Base-by-base conservation (phyloP, 2,888 invertebrate genomes). In the Pteria penguin region DNA sequence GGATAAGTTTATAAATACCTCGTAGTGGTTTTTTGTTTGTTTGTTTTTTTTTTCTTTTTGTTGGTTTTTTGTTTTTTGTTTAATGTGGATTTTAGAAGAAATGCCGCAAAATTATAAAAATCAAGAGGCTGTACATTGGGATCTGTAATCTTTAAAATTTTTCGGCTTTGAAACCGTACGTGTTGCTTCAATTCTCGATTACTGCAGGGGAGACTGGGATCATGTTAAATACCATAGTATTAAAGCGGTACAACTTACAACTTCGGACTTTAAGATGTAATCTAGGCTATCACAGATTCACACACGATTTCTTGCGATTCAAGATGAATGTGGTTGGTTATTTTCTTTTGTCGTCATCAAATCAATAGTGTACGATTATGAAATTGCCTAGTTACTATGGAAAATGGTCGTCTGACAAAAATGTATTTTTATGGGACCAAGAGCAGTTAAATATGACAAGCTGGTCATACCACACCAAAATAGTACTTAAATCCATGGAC, bases 301-400 rank as follows among this genome's bases (percentile, higher is more conserved):
- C 72, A 22, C 66, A 65, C 26, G n/a, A n/a, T 8, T 52, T 29
- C 29, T 36, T 8, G 71, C 60, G 11, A 8, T 72, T 26, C 26
- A 65, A n/a, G 67, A 68, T 8, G 76, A 71, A 32, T 55, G 71
- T 18, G 75, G 69, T 14, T 70, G 70, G 75, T 22, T 70, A 5
- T 52, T 61, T 22, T 45, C 33, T 22, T 18, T 5, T 24, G 66
- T 5, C 52, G 75, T 27, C 57, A 62, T 24, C 65, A 66, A 57
- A 58, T 58, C 24, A 70, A 70, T 22, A 57, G 58, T 22, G 24
- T 70, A 26, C 29, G 65, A 45, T 52, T 45, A 1, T 75, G 68
- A 69, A 74, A 67, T n/a, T 22, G 72, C 26, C 11, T 63, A 26
- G 11, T 69, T 22, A 0, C 4, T 1, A 54, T 58, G 31, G 60